These are phyloP conservation scores for Clarias batrachus DNA, from an alignment of 2,113 vertebrate species.

Conservation along the genomic window DNA sequence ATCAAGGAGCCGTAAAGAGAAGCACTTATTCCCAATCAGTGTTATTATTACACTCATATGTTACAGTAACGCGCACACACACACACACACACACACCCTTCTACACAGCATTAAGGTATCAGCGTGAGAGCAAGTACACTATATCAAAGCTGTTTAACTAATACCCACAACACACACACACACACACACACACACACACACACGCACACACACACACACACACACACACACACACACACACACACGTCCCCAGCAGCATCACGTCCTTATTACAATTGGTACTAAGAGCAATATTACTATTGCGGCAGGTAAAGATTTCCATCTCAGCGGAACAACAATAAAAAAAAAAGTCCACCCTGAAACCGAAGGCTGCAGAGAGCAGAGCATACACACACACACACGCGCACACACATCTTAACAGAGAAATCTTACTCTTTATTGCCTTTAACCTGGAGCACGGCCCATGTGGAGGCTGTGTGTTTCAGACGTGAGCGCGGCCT, in stretches of 20 bases:
- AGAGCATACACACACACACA: background rate
- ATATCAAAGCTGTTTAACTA: background rate
- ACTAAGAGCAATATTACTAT: slow-evolving; percentile 18
- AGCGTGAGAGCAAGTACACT: background rate
- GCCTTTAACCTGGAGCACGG: slow-evolving; percentile 17
- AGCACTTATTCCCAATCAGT: slow-evolving; percentile 33
- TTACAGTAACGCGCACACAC: slow-evolving; percentile 5
- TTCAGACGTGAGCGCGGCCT: background rate
- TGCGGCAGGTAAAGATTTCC: slow-evolving; percentile 16
- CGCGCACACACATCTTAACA: background rate
- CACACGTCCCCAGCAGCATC: background rate
- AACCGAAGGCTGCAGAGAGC: background rate
- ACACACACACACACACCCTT: background rate
- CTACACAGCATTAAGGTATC: slow-evolving; percentile 11
- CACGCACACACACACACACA: background rate
- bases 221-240: background rate
- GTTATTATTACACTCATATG: slow-evolving; percentile 17
- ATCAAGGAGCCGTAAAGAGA: slow-evolving; percentile 19
- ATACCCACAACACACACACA: background rate
- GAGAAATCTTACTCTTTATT: slow-evolving; percentile 7
- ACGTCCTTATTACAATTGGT: slow-evolving; percentile 12
- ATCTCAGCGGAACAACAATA: background rate
- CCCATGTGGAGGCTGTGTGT: slow-evolving; percentile 22
- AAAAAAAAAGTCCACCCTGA: background rate
- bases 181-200: background rate